Percentiles rank a stretch among this genome's conserved stretches.
phyloP scores from a whole-genome alignment of 2,113 vertebrate species.

The Lampris megalopsis region DNA sequence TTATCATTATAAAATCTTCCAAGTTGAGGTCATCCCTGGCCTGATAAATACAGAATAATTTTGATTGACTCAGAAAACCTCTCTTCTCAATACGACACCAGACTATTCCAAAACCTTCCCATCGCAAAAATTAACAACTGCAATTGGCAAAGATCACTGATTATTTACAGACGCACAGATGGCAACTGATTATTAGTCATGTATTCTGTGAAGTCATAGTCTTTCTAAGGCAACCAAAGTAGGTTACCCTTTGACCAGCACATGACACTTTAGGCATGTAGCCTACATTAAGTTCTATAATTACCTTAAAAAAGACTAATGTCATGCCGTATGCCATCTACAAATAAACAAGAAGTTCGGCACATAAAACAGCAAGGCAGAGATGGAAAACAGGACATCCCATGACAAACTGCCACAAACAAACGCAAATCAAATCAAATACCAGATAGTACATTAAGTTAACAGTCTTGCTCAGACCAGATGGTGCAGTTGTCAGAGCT shows the following conservation, averaged over 20 bases:
- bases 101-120: conserved; percentile 36
- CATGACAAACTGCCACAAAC: conserved; percentile 5
- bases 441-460: neutral
- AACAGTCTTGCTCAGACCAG: neutral
- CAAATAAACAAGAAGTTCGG: conserved; percentile 2
- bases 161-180: neutral
- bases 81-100: neutral
- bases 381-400: neutral
- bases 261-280: conserved; percentile 45
- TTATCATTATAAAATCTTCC: conserved; percentile 17
- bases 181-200: neutral
- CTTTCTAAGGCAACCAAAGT: conserved; percentile 2
- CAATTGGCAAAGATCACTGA: neutral
- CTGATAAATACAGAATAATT: conserved; percentile 4
- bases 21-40: conserved; percentile 9
- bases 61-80: conserved; percentile 2
- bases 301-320: conserved; percentile 38
- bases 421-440: conserved; percentile 5
- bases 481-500: neutral
- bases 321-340: conserved; percentile 3
- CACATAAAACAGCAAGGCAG: conserved; percentile 1
- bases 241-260: neutral
- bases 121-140: neutral
- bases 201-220: neutral
- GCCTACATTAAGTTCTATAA: conserved; percentile 49